phyloP scores from a whole-genome alignment of 1,140 invertebrate species.

The Pseudachorutes palmiensis region DNA sequence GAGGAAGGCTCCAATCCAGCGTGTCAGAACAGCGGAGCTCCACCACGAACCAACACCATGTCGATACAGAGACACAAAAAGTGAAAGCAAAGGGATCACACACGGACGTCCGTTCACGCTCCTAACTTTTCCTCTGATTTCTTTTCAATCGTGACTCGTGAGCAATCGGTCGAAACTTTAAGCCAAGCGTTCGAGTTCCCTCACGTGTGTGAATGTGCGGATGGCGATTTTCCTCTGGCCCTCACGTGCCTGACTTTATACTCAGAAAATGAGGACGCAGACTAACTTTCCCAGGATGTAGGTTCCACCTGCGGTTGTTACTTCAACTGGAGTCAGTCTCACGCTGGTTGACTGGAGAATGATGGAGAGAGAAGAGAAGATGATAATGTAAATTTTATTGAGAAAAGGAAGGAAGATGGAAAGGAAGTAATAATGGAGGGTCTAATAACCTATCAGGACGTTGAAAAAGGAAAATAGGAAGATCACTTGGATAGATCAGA shows the following conservation, averaged over 20 bases:
- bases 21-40: not conserved
- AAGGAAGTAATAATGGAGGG: not conserved
- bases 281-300: not conserved
- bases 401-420: not conserved
- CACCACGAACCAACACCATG: not conserved
- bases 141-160: conserved; percentile 7
- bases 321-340: not conserved
- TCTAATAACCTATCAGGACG: not conserved
- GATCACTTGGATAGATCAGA: not conserved
- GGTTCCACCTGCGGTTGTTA: not conserved
- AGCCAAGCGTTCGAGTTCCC: not conserved
- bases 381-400: not conserved
- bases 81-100: not conserved
- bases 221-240: not conserved
- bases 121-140: not conserved
- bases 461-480: not conserved
- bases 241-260: not conserved
- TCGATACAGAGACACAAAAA: not conserved
- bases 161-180: conserved; percentile 1
- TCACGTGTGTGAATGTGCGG: no score
- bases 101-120: conserved; percentile 4
- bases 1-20: not conserved
- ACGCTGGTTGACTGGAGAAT: not conserved
- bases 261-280: no score
- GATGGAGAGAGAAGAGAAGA: not conserved